Percentiles rank a stretch among this genome's conserved stretches.
phyloP scores from a whole-genome alignment of 2,888 invertebrate species.

The Chrysodeixis includens region DNA sequence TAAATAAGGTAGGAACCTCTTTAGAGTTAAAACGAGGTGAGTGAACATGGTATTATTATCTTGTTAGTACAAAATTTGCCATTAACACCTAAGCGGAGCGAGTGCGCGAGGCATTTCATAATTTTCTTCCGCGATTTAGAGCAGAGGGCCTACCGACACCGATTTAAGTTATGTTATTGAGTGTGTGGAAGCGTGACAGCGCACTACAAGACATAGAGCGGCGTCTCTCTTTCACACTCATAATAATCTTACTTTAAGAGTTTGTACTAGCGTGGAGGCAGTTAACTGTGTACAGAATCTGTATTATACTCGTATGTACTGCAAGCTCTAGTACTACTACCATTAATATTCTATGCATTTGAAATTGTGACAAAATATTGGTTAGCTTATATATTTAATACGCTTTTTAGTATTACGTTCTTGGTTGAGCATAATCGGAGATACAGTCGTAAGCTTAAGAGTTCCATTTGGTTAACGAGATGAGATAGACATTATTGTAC shows the following conservation, averaged over 20 bases:
- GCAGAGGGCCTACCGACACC: too few relatives aligned
- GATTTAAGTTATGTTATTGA: too few relatives aligned
- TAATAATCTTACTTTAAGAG: too few relatives aligned
- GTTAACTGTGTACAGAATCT: constrained; percentile 42
- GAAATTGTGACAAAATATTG: neutral
- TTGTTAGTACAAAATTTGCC: constrained; percentile 39
- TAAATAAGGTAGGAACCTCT: constrained; percentile 5
- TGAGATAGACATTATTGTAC: too few relatives aligned
- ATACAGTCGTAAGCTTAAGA: neutral
- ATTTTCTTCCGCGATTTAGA: constrained; percentile 55
- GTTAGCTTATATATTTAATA: constrained; percentile 22
- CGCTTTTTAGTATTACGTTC: constrained; percentile 13
- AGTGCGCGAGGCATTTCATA: constrained; percentile 51
- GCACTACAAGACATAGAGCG: too few relatives aligned
- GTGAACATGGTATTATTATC: constrained; percentile 32
- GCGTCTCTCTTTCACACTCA: too few relatives aligned
- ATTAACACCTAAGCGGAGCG: constrained; percentile 44
- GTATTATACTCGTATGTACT: constrained; percentile 40
- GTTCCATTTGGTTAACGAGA: neutral
- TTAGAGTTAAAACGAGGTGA: constrained; percentile 10
- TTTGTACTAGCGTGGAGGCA: too few relatives aligned
- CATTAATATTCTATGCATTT: constrained; percentile 12
- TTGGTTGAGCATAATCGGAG: neutral
- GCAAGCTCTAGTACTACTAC: constrained; percentile 20
- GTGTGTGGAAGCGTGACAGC: too few relatives aligned